phyloP scores from a whole-genome alignment of 2,113 vertebrate genomes.

The Catharus bicknelli region DNA sequence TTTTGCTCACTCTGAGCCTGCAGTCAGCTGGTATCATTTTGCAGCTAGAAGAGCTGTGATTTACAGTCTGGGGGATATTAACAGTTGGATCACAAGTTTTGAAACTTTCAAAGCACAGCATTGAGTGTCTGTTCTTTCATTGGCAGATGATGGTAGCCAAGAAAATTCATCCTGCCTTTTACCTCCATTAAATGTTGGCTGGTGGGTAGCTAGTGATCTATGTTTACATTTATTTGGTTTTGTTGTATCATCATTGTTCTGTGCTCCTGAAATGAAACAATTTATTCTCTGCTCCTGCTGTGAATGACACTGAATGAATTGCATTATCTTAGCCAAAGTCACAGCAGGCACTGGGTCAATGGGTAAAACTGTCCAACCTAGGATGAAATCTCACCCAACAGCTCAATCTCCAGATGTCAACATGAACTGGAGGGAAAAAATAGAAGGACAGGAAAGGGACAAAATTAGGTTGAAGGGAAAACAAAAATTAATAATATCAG shows the following conservation, averaged over 20 bases:
- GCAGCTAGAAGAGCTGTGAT: not conserved
- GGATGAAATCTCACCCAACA: not conserved
- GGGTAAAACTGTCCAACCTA: not conserved
- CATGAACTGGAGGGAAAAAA: not conserved
- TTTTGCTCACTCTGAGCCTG: not conserved
- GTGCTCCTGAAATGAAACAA: not conserved
- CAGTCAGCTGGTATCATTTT: slow-evolving; percentile 33
- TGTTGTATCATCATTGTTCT: slow-evolving; percentile 13
- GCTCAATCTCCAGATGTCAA: not conserved
- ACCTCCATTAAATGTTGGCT: not conserved
- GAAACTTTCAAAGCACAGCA: not conserved
- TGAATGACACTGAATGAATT: slow-evolving; percentile 19
- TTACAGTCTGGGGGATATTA: slow-evolving; percentile 2
- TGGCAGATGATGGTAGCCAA: not conserved
- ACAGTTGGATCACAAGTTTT: not conserved
- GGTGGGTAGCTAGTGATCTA: not conserved
- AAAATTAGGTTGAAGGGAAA: not conserved
- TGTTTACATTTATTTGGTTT: not conserved
- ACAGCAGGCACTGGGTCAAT: slow-evolving; percentile 4
- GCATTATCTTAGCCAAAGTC: slow-evolving; percentile 13
- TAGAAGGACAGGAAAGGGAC: not conserved
- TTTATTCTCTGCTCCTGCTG: slow-evolving; percentile 25
- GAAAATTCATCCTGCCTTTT: slow-evolving; percentile 4
- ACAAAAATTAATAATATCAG: not conserved
- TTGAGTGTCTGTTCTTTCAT: not conserved